Conservation (phyloP, 2,888 invertebrate genomes). For the Syritta pipiens region DNA sequence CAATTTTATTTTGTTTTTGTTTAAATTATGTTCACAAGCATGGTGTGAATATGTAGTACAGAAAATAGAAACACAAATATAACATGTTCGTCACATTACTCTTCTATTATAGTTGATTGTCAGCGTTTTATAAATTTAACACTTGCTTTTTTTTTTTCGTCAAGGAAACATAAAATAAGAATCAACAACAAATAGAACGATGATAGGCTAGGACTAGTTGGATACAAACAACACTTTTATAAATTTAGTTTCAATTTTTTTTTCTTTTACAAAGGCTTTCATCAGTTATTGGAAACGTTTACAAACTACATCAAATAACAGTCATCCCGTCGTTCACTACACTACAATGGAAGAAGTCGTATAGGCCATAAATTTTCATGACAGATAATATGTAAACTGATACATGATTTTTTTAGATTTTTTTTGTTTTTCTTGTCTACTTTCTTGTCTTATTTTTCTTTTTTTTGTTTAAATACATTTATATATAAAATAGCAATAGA, state of each 20-base stretch:
- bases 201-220: constrained; percentile 27
- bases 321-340: constrained; percentile 44
- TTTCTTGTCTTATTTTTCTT: no score
- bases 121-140: constrained; percentile 42
- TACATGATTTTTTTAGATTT: constrained; percentile 19
- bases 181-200: constrained; percentile 38
- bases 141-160: background rate
- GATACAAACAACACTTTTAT: constrained; percentile 26
- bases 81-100: constrained; percentile 12
- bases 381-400: constrained; percentile 23
- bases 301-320: constrained; percentile 47
- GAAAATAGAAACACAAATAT: constrained; percentile 30
- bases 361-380: constrained; percentile 32
- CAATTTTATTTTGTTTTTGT: constrained; percentile 59
- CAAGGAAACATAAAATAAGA: constrained; percentile 21
- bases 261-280: background rate
- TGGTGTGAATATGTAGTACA: constrained; percentile 14
- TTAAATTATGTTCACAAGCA: constrained; percentile 34
- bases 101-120: constrained; percentile 56
- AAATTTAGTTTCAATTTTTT: constrained; percentile 16
- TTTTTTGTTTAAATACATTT: constrained; percentile 10
- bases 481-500: constrained; percentile 58
- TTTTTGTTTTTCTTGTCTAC: no score
- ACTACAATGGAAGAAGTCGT: constrained; percentile 59
- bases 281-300: constrained; percentile 5